Evolutionary conservation across 2,113 vertebrate species (phyloP).

Genomic region (Tichodroma muraria): DNA sequence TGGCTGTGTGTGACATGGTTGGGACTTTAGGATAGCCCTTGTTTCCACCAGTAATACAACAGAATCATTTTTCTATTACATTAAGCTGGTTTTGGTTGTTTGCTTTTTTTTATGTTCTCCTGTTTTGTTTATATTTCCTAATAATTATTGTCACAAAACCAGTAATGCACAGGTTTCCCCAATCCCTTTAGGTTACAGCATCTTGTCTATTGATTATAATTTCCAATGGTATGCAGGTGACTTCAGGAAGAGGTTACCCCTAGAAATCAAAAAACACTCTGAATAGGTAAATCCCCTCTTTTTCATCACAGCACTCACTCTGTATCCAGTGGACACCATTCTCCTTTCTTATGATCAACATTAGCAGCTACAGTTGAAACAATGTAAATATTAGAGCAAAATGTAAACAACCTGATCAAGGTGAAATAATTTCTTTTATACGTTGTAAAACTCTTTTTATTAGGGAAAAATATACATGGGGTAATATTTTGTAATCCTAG

Average conservation of each 20-base stretch:
- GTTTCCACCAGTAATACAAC: not conserved
- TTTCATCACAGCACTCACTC: not conserved
- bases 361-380: not conserved
- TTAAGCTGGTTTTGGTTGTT: not conserved
- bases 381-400: not conserved
- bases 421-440: not conserved
- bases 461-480: not conserved
- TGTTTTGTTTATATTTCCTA: not conserved
- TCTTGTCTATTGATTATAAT: not conserved
- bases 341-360: not conserved
- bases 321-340: not conserved
- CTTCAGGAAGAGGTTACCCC: not conserved
- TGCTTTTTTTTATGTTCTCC: not conserved
- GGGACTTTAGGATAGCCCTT: not conserved
- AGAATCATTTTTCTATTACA: not conserved
- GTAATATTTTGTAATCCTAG: not conserved
- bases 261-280: not conserved
- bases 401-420: not conserved
- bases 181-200: not conserved
- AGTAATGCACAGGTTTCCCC: not conserved
- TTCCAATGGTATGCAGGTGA: not conserved
- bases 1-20: not conserved
- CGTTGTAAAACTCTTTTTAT: not conserved
- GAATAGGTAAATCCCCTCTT: not conserved
- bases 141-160: not conserved